A percentile compares a stretch with the other conserved stretches of the same genome.
These are phyloP conservation scores for Caenorhabditis elegans DNA, from an alignment of 1,140 invertebrate species.

Conservation along the genomic window WBcel235 BX284604.4:13159501-13160000, in stretches of 20 bases:
- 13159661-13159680: background rate
- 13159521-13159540: background rate
- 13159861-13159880: background rate
- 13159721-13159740: background rate
- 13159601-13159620: no score
- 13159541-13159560: background rate
- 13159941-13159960: no score
- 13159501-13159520: constrained; percentile 55
- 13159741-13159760: background rate
- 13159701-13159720: background rate
- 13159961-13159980: no score
- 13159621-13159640: background rate
- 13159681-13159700: background rate
- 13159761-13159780: constrained; percentile 18
- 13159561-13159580: no score
- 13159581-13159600: background rate
- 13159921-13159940: no score
- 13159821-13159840: background rate
- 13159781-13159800: background rate
- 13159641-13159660: background rate
- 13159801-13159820: background rate
- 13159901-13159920: no score
- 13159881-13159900: background rate
- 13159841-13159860: background rate
- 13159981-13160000: no score